These are phyloP conservation scores for Hirundo rustica DNA, from an alignment of 2,797 vertebrate genomes.

Conservation along the genomic window DNA sequence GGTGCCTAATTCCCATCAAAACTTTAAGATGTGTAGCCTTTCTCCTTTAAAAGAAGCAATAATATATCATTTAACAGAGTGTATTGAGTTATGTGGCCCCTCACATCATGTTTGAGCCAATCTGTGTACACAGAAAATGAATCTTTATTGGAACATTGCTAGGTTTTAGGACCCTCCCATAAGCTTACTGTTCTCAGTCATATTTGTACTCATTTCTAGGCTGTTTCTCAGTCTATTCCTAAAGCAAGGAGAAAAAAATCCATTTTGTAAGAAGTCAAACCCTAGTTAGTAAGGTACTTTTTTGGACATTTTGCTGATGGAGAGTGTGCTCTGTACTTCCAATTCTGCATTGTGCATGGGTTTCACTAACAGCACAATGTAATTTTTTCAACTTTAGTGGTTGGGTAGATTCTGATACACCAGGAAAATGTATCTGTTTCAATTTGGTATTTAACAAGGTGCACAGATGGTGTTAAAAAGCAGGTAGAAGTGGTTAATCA, in stretches of 20 bases:
- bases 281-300: neutral
- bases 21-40: neutral
- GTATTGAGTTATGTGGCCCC: neutral
- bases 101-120: neutral
- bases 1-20: neutral
- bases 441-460: constrained; percentile 65
- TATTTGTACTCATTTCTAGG: neutral
- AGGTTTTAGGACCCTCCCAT: neutral
- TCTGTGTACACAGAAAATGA: neutral
- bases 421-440: constrained; percentile 61
- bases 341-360: neutral
- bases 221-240: neutral
- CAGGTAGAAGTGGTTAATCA: constrained; percentile 70
- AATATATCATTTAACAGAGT: neutral
- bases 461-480: constrained; percentile 72
- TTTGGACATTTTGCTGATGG: neutral
- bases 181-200: neutral
- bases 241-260: neutral
- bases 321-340: neutral
- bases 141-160: neutral
- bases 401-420: constrained; percentile 28
- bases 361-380: constrained; percentile 16
- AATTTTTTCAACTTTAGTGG: neutral
- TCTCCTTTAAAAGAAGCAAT: neutral
- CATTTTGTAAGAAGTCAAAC: neutral